Conservation (phyloP, 1,140 invertebrate genomes). For the Eueides isabella region DNA sequence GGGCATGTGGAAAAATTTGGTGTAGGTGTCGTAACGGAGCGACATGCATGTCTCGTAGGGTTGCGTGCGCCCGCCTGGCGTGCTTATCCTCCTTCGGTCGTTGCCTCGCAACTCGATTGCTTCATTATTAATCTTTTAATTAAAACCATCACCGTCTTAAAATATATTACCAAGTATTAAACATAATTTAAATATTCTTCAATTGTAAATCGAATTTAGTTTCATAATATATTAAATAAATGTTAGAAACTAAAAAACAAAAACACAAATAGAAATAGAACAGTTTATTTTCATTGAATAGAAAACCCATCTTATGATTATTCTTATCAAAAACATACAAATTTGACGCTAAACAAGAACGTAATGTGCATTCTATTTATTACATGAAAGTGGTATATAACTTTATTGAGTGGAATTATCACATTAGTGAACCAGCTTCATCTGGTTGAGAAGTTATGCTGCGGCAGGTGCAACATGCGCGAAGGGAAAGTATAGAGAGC, state of each 20-base stretch:
- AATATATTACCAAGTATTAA: conserved; percentile 27
- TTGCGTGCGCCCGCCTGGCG: conserved; percentile 71
- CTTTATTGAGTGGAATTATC: conserved; percentile 22
- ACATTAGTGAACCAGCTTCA: conserved; percentile 48
- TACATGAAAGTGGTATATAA: background rate
- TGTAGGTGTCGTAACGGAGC: conserved; percentile 80
- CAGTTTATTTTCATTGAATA: background rate
- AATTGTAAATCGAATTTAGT: background rate
- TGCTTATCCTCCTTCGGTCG: conserved; percentile 62
- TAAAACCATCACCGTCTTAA: conserved; percentile 54
- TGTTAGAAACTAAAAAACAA: background rate
- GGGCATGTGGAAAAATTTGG: conserved; percentile 81
- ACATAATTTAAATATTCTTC: background rate
- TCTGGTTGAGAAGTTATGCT: conserved; percentile 47
- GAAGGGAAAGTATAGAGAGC: conserved; percentile 75
- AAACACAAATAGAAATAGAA: background rate
- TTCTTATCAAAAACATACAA: background rate
- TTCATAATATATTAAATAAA: background rate
- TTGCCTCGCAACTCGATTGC: conserved; percentile 59
- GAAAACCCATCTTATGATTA: background rate
- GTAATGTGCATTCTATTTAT: background rate
- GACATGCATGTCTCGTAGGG: conserved; percentile 74
- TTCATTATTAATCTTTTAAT: conserved; percentile 75
- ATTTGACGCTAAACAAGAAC: background rate
- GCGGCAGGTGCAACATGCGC: conserved; percentile 55